A percentile compares a stretch with the other conserved stretches of the same genome.
Conservation (phyloP, 2,797 vertebrate species). For the Sebastolobus alascanus region DNA sequence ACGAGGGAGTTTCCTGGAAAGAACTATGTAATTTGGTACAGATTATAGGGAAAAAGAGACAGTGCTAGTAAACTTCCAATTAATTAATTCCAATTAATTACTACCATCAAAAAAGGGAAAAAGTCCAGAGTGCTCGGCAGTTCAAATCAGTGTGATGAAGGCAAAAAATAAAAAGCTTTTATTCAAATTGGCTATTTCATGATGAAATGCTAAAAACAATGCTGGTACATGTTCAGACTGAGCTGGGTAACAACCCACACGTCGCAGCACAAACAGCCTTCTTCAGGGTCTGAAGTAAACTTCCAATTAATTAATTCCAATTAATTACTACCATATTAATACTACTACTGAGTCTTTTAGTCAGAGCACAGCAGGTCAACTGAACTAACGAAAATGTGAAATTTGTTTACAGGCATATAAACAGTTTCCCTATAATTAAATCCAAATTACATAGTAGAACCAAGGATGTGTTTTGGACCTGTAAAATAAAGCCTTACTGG, state of each 20-base stretch:
- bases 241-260: too few relatives aligned
- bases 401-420: neutral
- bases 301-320: neutral
- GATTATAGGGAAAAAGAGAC: slow-evolving; percentile 7
- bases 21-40: neutral
- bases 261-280: too few relatives aligned
- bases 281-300: neutral
- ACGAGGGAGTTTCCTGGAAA: neutral
- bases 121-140: too few relatives aligned
- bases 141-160: too few relatives aligned
- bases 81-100: too few relatives aligned
- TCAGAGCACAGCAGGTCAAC: slow-evolving; percentile 5
- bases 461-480: neutral
- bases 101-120: too few relatives aligned
- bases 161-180: too few relatives aligned
- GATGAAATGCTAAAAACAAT: too few relatives aligned
- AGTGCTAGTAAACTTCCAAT: neutral
- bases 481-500: neutral
- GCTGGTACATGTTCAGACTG: too few relatives aligned
- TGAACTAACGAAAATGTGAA: neutral
- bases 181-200: too few relatives aligned
- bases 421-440: slow-evolving; percentile 2
- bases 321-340: too few relatives aligned
- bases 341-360: neutral
- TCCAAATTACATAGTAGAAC: slow-evolving; percentile 4